A percentile compares a stretch with the other conserved stretches of the same genome.
phyloP scores from a whole-genome alignment of 2,888 invertebrate species.

The Drosophila testacea region DNA sequence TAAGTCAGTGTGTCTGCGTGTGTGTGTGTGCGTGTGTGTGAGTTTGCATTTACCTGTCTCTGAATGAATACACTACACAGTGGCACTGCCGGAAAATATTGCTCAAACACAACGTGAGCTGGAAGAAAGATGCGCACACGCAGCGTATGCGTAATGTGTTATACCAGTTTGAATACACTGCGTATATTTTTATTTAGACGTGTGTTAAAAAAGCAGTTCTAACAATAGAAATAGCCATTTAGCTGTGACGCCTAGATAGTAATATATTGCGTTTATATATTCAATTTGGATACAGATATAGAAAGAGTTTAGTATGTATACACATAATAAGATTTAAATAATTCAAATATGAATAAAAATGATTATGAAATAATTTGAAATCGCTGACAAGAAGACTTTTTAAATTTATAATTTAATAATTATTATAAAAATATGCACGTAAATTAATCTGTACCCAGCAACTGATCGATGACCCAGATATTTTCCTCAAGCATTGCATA shows the following conservation, averaged over 20 bases:
- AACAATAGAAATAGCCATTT: slow-evolving; percentile 27
- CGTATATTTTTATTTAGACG: slow-evolving; percentile 41
- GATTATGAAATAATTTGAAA: background rate
- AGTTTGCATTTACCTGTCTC: slow-evolving; percentile 37
- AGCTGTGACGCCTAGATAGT: slow-evolving; percentile 27
- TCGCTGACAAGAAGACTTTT: background rate
- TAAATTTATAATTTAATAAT: background rate
- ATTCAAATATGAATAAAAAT: background rate
- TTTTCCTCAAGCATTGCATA: background rate
- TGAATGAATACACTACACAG: slow-evolving; percentile 52
- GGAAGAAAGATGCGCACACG: slow-evolving; percentile 32
- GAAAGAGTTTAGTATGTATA: background rate
- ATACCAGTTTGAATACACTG: slow-evolving; percentile 15
- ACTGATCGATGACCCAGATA: slow-evolving; percentile 58
- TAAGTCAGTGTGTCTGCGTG: slow-evolving; percentile 15
- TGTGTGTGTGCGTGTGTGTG: slow-evolving; percentile 11
- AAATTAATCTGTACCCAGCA: slow-evolving; percentile 4
- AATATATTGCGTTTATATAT: slow-evolving; percentile 8
- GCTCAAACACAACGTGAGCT: slow-evolving; percentile 53
- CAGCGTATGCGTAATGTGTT: slow-evolving; percentile 67
- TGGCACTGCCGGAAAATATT: slow-evolving; percentile 38
- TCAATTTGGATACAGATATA: background rate
- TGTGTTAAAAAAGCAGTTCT: slow-evolving; percentile 27
- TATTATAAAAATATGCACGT: background rate
- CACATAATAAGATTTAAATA: background rate